Conservation (phyloP, 2,888 invertebrate species). For the Ormyrus nitidulus region DNA sequence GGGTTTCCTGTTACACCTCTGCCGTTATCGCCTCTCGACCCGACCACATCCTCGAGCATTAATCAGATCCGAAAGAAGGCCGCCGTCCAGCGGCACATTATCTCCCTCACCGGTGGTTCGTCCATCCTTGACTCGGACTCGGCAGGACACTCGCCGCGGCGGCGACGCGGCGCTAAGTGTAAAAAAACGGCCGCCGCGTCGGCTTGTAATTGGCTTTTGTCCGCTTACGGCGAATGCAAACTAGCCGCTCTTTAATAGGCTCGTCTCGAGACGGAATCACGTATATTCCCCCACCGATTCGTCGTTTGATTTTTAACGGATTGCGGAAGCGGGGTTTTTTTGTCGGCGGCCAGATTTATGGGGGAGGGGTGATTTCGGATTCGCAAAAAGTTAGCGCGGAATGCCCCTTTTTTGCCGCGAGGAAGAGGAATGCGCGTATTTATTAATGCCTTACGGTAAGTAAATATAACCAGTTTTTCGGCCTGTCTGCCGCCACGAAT, state of each 20-base stretch:
- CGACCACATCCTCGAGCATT: neutral
- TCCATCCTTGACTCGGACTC: neutral
- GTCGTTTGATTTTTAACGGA: too few species aligned
- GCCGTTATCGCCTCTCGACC: too few species aligned
- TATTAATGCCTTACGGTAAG: too few species aligned
- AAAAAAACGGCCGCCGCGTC: neutral
- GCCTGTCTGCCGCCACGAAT: too few species aligned
- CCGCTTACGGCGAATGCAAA: conserved; percentile 52
- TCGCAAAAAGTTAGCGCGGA: too few species aligned
- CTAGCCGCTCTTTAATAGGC: conserved; percentile 53
- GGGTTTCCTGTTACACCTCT: too few species aligned
- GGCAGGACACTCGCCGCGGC: neutral
- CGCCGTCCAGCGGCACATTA: neutral
- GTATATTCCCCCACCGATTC: conserved; percentile 32
- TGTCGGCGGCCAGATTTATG: too few species aligned
- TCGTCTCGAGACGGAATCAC: conserved; percentile 61
- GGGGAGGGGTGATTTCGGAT: too few species aligned
- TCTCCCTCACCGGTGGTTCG: neutral
- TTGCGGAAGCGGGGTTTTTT: too few species aligned
- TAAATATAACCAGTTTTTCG: too few species aligned
- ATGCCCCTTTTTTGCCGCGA: too few species aligned
- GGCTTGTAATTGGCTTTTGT: conserved; percentile 45
- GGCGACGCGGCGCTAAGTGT: neutral
- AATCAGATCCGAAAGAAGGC: neutral
- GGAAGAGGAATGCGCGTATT: too few species aligned